Evolutionary conservation across 2,888 invertebrate species (phyloP).

Genomic region (Hofmannophila pseudospretella): DNA sequence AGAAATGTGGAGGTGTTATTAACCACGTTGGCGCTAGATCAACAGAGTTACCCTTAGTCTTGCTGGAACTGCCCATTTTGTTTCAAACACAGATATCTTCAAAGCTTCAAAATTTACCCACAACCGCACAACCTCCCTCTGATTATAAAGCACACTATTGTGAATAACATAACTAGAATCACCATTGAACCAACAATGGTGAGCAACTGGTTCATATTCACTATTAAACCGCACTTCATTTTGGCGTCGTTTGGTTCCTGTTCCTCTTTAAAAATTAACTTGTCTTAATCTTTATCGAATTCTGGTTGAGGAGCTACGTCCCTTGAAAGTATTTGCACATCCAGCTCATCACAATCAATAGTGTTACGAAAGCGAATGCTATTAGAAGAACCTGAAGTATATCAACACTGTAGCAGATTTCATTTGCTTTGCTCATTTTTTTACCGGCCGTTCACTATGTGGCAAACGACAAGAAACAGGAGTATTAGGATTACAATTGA

Average conservation of each 20-base stretch:
- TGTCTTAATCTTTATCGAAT: too few species aligned
- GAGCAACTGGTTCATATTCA: conserved; percentile 26
- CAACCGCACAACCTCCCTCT: conserved; percentile 2
- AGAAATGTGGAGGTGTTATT: not conserved
- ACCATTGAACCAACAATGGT: conserved; percentile 28
- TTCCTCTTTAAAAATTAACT: too few species aligned
- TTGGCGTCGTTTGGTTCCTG: conserved; percentile 6
- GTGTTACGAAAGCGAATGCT: conserved; percentile 48
- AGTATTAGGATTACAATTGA: conserved; percentile 51
- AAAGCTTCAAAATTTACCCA: not conserved
- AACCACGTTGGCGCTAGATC: not conserved
- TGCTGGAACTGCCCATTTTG: too few species aligned
- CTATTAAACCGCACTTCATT: conserved; percentile 15
- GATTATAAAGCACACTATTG: conserved; percentile 21
- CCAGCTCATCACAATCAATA: conserved; percentile 53
- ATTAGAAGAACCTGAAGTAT: conserved; percentile 44
- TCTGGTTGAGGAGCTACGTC: too few species aligned
- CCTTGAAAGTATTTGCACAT: conserved; percentile 56
- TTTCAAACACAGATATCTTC: too few species aligned
- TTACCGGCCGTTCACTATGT: conserved; percentile 40
- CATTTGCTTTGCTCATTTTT: not conserved
- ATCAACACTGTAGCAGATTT: conserved; percentile 38
- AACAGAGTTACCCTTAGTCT: too few species aligned
- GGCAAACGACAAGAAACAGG: conserved; percentile 52
- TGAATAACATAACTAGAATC: conserved; percentile 24